Conservation (phyloP, 2,888 invertebrate species). For the Catocala fraxini region DNA sequence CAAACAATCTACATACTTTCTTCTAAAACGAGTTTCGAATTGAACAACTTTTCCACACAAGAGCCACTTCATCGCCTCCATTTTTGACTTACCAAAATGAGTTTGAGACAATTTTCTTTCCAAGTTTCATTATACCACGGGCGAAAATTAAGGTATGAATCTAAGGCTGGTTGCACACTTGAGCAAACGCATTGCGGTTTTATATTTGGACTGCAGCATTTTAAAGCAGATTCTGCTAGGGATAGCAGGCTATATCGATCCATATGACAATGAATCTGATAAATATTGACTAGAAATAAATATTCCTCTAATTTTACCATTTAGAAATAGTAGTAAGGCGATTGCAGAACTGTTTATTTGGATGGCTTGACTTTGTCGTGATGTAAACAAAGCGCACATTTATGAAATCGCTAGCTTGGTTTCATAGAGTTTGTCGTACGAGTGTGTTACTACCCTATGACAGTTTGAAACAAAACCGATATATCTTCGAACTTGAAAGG, state of each 20-base stretch:
- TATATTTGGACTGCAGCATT: too few relatives aligned
- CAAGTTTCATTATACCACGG: conserved; percentile 63
- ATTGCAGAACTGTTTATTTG: too few relatives aligned
- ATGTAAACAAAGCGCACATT: too few relatives aligned
- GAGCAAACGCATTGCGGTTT: too few relatives aligned
- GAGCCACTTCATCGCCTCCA: conserved; percentile 38
- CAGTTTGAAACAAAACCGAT: conserved; percentile 77
- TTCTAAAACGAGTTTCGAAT: conserved; percentile 27
- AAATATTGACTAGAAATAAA: too few relatives aligned
- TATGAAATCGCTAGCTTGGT: too few relatives aligned
- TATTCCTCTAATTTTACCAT: not conserved
- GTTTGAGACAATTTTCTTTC: conserved; percentile 52
- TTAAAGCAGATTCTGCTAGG: too few relatives aligned
- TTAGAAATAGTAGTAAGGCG: not conserved
- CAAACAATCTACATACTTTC: conserved; percentile 26
- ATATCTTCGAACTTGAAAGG: conserved; percentile 66
- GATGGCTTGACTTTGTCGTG: too few relatives aligned
- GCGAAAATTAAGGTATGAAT: conserved; percentile 61
- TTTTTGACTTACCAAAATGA: conserved; percentile 51
- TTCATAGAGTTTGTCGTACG: too few relatives aligned
- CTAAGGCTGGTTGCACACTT: conserved; percentile 29
- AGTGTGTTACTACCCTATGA: conserved; percentile 9
- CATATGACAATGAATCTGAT: too few relatives aligned
- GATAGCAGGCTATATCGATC: too few relatives aligned
- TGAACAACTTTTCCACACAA: conserved; percentile 36